Conservation (phyloP, 2,113 vertebrate genomes). For the Neomonachus schauinslandi region DNA sequence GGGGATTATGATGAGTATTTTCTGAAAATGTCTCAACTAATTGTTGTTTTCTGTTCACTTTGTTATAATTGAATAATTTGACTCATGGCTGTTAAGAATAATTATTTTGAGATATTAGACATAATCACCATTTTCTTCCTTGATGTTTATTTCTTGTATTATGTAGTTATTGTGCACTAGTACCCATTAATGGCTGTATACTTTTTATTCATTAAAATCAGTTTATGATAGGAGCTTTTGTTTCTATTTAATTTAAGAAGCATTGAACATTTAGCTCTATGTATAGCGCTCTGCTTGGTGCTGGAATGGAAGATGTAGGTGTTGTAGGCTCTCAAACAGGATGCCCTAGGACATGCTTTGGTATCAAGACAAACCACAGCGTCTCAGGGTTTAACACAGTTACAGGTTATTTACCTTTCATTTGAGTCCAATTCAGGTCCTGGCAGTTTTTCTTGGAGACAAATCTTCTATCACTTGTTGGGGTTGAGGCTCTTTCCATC, state of each 20-base stretch:
- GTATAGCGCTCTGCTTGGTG: not conserved
- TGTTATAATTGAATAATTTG: slow-evolving; percentile 74
- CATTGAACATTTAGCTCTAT: not conserved
- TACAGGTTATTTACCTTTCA: not conserved
- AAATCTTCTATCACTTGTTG: not conserved
- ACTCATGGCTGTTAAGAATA: slow-evolving; percentile 63
- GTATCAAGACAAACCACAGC: not conserved
- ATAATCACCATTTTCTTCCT: slow-evolving; percentile 67
- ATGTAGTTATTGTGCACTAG: slow-evolving; percentile 43
- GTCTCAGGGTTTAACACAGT: not conserved
- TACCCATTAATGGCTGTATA: slow-evolving; percentile 15
- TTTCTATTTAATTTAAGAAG: slow-evolving; percentile 46
- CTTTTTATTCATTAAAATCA: slow-evolving; percentile 59
- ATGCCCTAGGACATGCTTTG: not conserved
- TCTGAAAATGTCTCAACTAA: slow-evolving; percentile 65
- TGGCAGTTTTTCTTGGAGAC: not conserved
- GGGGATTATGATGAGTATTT: slow-evolving; percentile 53
- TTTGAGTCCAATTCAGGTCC: not conserved
- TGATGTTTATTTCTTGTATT: slow-evolving; percentile 58
- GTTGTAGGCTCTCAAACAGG: not conserved
- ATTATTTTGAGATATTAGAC: slow-evolving; percentile 72
- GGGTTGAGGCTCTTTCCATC: not conserved
- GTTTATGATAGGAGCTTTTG: slow-evolving; percentile 24
- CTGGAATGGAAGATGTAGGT: not conserved
- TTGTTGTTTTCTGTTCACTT: slow-evolving; percentile 66